A percentile compares a stretch with the other conserved stretches of the same genome.
These are phyloP conservation scores for Mactromeris polynyma DNA, from an alignment of 2,888 invertebrate genomes.

Conservation along the genomic window DNA sequence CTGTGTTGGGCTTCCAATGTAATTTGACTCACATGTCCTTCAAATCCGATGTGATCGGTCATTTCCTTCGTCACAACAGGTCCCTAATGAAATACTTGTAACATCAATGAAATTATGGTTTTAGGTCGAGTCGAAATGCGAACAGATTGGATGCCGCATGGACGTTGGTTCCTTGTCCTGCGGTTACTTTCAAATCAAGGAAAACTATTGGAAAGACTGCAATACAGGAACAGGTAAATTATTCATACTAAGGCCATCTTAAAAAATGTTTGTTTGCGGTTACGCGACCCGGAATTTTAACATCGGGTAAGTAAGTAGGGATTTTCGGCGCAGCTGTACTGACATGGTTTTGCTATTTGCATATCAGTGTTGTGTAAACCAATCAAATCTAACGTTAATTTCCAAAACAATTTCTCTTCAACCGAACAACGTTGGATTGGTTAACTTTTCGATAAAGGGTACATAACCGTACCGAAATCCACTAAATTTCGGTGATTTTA, in stretches of 20 bases:
- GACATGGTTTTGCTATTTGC: too few relatives aligned
- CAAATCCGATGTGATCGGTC: background rate
- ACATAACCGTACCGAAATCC: too few relatives aligned
- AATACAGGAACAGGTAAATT: constrained; percentile 73
- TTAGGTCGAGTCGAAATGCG: constrained; percentile 58
- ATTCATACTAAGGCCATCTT: background rate
- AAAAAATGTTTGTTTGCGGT: too few relatives aligned
- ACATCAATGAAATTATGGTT: background rate
- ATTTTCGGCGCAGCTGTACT: too few relatives aligned
- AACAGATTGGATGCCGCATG: constrained; percentile 37
- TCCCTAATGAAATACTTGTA: background rate
- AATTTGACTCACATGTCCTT: background rate
- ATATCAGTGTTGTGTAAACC: too few relatives aligned
- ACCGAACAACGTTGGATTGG: too few relatives aligned
- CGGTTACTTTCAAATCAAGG: constrained; percentile 83
- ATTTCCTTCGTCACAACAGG: background rate
- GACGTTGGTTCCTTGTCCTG: constrained; percentile 77
- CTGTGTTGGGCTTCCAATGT: background rate
- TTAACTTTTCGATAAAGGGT: too few relatives aligned
- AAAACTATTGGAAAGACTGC: constrained; percentile 84
- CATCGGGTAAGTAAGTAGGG: too few relatives aligned
- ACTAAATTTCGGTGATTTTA: too few relatives aligned
- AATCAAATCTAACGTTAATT: too few relatives aligned
- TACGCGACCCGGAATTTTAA: too few relatives aligned
- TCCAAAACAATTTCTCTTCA: too few relatives aligned